These are phyloP conservation scores for Tympanoctomys barrerae DNA, from an alignment of 2,797 vertebrate genomes.

Conservation along the genomic window DNA sequence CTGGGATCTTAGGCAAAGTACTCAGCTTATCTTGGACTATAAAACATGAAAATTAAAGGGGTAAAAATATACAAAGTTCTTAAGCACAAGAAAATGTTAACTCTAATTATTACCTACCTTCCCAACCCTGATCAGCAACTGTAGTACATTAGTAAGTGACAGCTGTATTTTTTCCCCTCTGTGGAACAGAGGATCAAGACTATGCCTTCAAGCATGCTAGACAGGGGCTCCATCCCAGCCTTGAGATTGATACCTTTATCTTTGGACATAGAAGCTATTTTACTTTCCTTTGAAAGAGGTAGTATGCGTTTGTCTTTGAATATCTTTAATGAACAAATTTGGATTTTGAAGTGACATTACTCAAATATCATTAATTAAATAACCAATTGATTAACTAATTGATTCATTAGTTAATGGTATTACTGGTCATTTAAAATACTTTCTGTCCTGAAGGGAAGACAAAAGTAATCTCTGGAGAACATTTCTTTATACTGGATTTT, in stretches of 20 bases:
- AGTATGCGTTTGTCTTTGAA: conserved; percentile 27
- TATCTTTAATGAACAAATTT: conserved; percentile 1
- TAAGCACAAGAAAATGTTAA: background rate
- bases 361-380: background rate
- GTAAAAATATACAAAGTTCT: background rate
- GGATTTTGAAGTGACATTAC: background rate
- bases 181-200: background rate
- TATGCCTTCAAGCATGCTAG: background rate
- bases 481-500: conserved; percentile 7
- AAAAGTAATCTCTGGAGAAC: background rate
- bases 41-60: background rate
- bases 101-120: background rate
- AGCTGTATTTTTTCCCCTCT: background rate
- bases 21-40: background rate
- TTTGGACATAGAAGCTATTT: background rate
- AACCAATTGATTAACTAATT: background rate
- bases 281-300: conserved; percentile 24
- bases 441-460: background rate
- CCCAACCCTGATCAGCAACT: background rate
- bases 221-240: background rate
- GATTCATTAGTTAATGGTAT: background rate
- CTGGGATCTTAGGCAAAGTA: background rate
- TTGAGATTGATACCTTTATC: background rate
- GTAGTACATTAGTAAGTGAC: background rate
- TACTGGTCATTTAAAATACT: background rate